Percentiles rank a stretch among this genome's conserved stretches.
phyloP scores from a whole-genome alignment of 37 sponge, comb jelly and placozoan genomes.

The Diacarnus erythraeanus region DNA sequence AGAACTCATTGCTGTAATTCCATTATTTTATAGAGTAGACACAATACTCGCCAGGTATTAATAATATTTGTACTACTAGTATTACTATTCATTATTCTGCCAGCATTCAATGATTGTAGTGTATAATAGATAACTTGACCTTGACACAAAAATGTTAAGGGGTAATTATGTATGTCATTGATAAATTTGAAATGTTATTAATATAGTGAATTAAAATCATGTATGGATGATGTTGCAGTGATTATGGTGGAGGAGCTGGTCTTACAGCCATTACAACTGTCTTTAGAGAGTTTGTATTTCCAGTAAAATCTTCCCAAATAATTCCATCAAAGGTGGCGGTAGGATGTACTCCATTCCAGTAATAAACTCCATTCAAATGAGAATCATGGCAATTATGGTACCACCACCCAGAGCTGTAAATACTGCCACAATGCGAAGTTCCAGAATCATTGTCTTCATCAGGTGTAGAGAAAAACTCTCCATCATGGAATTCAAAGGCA shows the following conservation, averaged over 20 bases:
- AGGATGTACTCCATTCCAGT: neutral
- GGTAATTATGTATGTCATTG: neutral
- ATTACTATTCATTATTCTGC: too few relatives aligned
- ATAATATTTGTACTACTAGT: too few relatives aligned
- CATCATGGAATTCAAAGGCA: slow-evolving; percentile 31
- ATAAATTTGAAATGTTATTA: neutral
- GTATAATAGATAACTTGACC: too few relatives aligned
- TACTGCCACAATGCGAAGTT: slow-evolving; percentile 15
- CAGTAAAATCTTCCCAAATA: slow-evolving; percentile 26
- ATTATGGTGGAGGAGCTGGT: slow-evolving; percentile 7
- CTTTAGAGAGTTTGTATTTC: slow-evolving; percentile 15
- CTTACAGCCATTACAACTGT: slow-evolving; percentile 53
- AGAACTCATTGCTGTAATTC: too few relatives aligned
- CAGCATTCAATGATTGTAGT: too few relatives aligned
- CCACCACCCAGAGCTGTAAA: slow-evolving; percentile 49
- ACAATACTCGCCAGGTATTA: too few relatives aligned
- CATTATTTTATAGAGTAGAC: too few relatives aligned
- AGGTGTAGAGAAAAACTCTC: slow-evolving; percentile 46
- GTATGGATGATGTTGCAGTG: neutral
- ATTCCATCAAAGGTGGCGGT: slow-evolving; percentile 35
- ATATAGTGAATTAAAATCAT: neutral
- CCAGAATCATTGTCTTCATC: slow-evolving; percentile 40
- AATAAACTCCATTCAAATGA: slow-evolving; percentile 50
- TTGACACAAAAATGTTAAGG: neutral
- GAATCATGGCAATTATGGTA: slow-evolving; percentile 40